A percentile compares a stretch with the other conserved stretches of the same genome.
Evolutionary conservation across 2,888 invertebrate species (phyloP).

Genomic region (Rambutsinella grinnellia): DNA sequence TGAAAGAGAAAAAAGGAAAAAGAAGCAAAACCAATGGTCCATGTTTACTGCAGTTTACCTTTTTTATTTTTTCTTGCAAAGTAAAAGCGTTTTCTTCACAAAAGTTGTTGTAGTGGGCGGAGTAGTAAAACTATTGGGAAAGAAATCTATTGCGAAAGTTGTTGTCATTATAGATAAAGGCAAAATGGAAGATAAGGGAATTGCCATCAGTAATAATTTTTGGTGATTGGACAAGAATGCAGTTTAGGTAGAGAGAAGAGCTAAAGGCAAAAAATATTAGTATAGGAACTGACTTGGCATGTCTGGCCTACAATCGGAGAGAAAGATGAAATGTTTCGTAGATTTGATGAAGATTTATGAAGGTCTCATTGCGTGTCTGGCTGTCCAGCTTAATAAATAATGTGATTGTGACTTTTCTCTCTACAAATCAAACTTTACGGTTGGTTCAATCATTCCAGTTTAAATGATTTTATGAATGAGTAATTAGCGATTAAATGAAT

Average conservation of each 20-base stretch:
- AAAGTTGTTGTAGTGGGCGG: slow-evolving; percentile 7
- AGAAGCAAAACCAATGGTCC: slow-evolving; percentile 43
- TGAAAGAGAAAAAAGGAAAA: neutral
- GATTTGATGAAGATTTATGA: slow-evolving; percentile 56
- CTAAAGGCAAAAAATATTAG: neutral
- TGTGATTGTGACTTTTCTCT: no score
- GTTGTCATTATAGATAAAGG: neutral
- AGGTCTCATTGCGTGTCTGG: no score
- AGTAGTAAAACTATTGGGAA: no score
- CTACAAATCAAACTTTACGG: slow-evolving; percentile 88
- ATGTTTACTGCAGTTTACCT: slow-evolving; percentile 37
- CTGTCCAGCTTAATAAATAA: slow-evolving; percentile 74
- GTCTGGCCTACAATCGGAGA: no score
- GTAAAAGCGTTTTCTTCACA: neutral
- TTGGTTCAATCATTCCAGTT: no score
- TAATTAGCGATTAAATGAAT: no score
- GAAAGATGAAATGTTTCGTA: neutral
- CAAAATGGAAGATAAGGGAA: neutral
- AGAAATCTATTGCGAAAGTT: neutral
- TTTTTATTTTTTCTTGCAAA: neutral
- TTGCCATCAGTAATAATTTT: slow-evolving; percentile 2
- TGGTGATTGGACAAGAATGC: slow-evolving; percentile 12
- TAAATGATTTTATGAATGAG: no score
- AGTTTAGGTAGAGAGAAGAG: neutral
- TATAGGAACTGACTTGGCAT: neutral